These are phyloP conservation scores for Lanius collurio DNA, from an alignment of 2,113 vertebrate species.

Conservation along the genomic window DNA sequence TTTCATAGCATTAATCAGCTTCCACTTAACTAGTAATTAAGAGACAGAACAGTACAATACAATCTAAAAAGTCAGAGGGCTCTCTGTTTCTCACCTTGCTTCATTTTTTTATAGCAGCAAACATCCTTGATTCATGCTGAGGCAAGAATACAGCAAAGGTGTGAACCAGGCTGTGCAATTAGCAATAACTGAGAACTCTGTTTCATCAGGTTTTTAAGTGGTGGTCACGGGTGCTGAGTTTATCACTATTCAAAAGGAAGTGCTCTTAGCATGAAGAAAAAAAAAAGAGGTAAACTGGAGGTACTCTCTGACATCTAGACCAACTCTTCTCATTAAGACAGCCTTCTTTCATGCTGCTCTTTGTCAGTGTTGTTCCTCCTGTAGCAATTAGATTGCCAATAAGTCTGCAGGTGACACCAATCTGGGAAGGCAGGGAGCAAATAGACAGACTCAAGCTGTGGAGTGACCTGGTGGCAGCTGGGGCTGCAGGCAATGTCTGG, in stretches of 20 bases:
- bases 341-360: background rate
- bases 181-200: background rate
- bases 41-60: background rate
- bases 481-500: background rate
- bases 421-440: background rate
- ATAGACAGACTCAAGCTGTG: background rate
- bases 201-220: background rate
- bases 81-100: background rate
- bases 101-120: background rate
- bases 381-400: background rate
- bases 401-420: background rate
- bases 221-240: background rate
- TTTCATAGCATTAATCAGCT: constrained; percentile 29
- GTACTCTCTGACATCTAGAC: background rate
- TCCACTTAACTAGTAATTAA: constrained; percentile 34
- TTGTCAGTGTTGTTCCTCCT: background rate
- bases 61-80: background rate
- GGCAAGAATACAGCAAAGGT: background rate
- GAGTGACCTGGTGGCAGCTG: background rate
- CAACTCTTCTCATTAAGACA: background rate
- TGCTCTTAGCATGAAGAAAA: no score
- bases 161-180: background rate
- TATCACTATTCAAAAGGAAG: background rate
- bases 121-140: background rate
- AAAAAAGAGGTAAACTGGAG: background rate